Conservation (phyloP, 2,888 invertebrate genomes). For the Microplitis manilae region DNA sequence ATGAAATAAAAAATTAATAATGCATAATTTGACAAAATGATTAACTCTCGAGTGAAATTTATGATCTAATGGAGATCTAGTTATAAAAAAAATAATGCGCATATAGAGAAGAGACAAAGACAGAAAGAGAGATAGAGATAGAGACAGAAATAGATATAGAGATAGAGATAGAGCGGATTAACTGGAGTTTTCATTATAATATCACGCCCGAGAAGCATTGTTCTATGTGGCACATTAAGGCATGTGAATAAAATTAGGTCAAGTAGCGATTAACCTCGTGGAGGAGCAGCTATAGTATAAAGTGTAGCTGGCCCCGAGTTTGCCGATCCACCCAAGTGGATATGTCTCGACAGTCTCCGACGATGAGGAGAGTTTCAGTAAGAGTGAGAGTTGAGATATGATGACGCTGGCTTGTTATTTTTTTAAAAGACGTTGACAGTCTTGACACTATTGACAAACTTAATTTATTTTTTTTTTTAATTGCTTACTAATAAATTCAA, state of each 20-base stretch:
- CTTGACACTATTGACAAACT: not conserved
- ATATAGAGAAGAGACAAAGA: no score
- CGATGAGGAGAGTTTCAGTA: slow-evolving; percentile 44
- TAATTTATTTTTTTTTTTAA: not conserved
- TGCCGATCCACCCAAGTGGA: slow-evolving; percentile 42
- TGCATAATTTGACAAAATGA: no score
- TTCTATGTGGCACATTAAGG: slow-evolving; percentile 64
- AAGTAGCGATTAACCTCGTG: slow-evolving; percentile 69
- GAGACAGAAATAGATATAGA: not conserved
- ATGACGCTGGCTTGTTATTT: slow-evolving; percentile 15
- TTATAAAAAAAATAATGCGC: no score
- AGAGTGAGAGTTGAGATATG: slow-evolving; percentile 45
- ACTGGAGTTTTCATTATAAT: not conserved
- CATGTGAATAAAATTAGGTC: slow-evolving; percentile 68
- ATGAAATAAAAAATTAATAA: no score
- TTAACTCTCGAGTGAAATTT: no score
- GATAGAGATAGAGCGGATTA: not conserved
- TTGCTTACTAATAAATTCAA: not conserved
- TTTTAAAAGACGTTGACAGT: slow-evolving; percentile 15
- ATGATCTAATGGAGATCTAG: no score
- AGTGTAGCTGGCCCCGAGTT: slow-evolving; percentile 20
- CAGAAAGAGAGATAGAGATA: no score
- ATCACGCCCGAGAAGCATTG: slow-evolving; percentile 54
- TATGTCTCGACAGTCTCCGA: slow-evolving; percentile 40
- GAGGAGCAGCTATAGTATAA: slow-evolving; percentile 43